Evolutionary conservation across 2,113 vertebrate species (phyloP).

Genomic region (Channa maculata): DNA sequence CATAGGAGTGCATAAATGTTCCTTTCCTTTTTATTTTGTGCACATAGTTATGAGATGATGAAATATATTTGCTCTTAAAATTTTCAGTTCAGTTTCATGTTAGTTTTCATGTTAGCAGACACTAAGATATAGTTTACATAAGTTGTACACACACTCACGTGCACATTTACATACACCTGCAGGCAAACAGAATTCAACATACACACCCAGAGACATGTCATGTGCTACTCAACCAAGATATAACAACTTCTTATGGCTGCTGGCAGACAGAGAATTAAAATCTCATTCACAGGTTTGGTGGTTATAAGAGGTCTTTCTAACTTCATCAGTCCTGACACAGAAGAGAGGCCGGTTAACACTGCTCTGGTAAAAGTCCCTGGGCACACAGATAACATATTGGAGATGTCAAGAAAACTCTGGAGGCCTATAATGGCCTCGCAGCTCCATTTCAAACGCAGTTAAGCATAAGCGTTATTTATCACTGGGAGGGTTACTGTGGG

Average conservation of each 20-base stretch:
- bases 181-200: background rate
- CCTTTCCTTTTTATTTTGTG: background rate
- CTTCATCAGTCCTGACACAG: slow-evolving; percentile 50
- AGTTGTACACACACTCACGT: slow-evolving; percentile 32
- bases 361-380: slow-evolving; percentile 56
- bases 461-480: slow-evolving; percentile 84
- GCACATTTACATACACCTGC: background rate
- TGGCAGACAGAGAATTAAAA: background rate
- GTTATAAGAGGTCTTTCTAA: slow-evolving; percentile 16
- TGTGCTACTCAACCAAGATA: background rate
- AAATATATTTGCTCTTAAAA: background rate
- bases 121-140: slow-evolving; percentile 11
- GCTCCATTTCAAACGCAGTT: slow-evolving; percentile 84
- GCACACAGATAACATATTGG: slow-evolving; percentile 80
- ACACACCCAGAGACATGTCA: background rate
- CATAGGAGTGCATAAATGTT: background rate
- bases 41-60: background rate
- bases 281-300: slow-evolving; percentile 13
- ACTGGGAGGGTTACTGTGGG: slow-evolving; percentile 76
- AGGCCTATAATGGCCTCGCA: slow-evolving; percentile 78
- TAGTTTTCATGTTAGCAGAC: slow-evolving; percentile 11
- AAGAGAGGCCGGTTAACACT: slow-evolving; percentile 51
- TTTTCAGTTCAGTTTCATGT: background rate
- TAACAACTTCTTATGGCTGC: background rate
- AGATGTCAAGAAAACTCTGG: slow-evolving; percentile 80